Percentiles rank a stretch among this genome's conserved stretches.
These are phyloP conservation scores for Scaptodrosophila latifasciaeformis DNA, from an alignment of 2,888 invertebrate genomes.

Conservation along the genomic window DNA sequence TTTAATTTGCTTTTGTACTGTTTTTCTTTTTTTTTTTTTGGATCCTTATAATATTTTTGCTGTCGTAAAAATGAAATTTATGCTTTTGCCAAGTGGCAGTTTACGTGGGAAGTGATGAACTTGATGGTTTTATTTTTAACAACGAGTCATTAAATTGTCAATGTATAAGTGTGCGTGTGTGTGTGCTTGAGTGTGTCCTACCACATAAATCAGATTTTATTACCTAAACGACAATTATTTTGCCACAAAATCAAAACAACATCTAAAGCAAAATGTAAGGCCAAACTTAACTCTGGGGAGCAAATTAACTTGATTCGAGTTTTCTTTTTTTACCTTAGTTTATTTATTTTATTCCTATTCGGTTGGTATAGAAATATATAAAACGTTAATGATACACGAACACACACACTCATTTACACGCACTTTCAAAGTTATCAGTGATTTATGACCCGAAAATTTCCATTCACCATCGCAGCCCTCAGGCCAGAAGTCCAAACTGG, in stretches of 20 bases:
- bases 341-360: no score
- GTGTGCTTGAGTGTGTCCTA: conserved; percentile 11
- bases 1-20: conserved; percentile 22
- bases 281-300: neutral
- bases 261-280: conserved; percentile 21
- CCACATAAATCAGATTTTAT: conserved; percentile 59
- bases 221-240: conserved; percentile 62
- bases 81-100: neutral
- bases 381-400: no score
- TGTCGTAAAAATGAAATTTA: conserved; percentile 35
- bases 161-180: neutral
- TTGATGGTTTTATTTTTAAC: no score
- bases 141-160: no score
- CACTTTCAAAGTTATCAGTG: conserved; percentile 16
- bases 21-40: neutral
- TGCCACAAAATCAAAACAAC: conserved; percentile 54
- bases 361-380: no score
- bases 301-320: neutral
- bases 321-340: neutral
- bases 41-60: neutral
- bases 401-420: neutral
- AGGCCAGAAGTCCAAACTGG: conserved; percentile 27
- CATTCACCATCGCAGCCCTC: neutral
- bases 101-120: neutral
- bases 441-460: conserved; percentile 40